Evolutionary conservation across 2,888 invertebrate genomes (phyloP), one percentile per base, ranked within the genome.

Genomic region (Pseudolycoriella hygida): DNA sequence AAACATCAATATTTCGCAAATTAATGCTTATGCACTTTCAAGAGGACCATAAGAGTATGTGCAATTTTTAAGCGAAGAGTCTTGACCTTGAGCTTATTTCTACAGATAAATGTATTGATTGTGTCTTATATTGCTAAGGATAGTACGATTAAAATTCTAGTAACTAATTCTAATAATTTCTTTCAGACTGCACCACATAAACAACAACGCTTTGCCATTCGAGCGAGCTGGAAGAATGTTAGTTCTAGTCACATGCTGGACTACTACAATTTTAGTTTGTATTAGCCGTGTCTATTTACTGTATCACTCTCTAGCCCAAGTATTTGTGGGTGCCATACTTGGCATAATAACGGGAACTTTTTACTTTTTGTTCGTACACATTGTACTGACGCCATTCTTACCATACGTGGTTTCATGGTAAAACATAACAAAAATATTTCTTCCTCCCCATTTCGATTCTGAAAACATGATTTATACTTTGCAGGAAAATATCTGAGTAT

Each of bases 401-500:
- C 89, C 89, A 42, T 74, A 80, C 54, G 71, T 92, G 55, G 86
- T 85, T 17, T 75, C 84, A 52, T 80, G 88, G 90, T 89, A 70
- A n/a, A n/a, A n/a, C n/a, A n/a, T n/a, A n/a, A n/a, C 76, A n/a
- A n/a, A n/a, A n/a, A n/a, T n/a, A n/a, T n/a, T n/a, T n/a, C n/a
- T n/a, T n/a, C n/a, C 79, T 72, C 54, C n/a, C n/a, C n/a, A n/a
- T n/a, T n/a, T n/a, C n/a, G n/a, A n/a, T n/a, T n/a, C n/a, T n/a
- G n/a, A n/a, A n/a, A n/a, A n/a, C n/a, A n/a, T n/a, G n/a, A n/a
- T n/a, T n/a, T n/a, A n/a, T n/a, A n/a, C n/a, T n/a, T n/a, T n/a
- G n/a, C n/a, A 90, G 89, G 76, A 82, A 78, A 67, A 66, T 85
- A 52, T 83, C 86, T 47, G 90, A 92, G 67, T 77, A 85, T 62